Conservation (phyloP, 2,888 invertebrate genomes). For the Lypha dubia region DNA sequence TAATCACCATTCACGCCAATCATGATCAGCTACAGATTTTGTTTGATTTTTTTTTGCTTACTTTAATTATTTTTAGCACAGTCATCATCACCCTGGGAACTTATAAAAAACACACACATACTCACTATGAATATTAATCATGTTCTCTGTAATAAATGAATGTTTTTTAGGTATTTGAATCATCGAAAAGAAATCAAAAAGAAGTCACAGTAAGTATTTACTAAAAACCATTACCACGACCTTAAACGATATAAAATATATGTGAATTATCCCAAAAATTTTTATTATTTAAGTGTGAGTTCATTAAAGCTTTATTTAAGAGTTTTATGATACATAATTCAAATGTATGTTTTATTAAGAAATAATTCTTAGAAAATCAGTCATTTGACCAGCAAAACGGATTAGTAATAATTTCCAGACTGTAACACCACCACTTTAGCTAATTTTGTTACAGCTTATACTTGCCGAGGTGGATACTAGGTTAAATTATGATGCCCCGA, state of each 20-base stretch:
- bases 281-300: too few species aligned
- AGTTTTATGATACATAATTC: too few species aligned
- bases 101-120: constrained; percentile 17
- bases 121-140: constrained; percentile 6
- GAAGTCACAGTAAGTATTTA: neutral
- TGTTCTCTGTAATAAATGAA: constrained; percentile 49
- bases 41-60: constrained; percentile 9
- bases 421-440: too few species aligned
- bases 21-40: constrained; percentile 29
- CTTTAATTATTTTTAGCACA: constrained; percentile 42
- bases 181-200: neutral
- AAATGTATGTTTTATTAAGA: too few species aligned
- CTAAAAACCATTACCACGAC: neutral
- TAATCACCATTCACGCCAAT: constrained; percentile 2
- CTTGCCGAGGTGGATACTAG: too few species aligned
- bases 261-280: too few species aligned
- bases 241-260: neutral
- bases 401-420: too few species aligned
- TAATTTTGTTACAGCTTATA: too few species aligned
- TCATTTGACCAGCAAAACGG: too few species aligned
- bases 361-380: too few species aligned
- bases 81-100: constrained; percentile 67
- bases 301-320: too few species aligned
- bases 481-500: too few species aligned
- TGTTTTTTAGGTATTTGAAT: constrained; percentile 56